These are phyloP conservation scores for Drosophila paucipuncta DNA, from an alignment of 2,888 invertebrate genomes.

Conservation along the genomic window DNA sequence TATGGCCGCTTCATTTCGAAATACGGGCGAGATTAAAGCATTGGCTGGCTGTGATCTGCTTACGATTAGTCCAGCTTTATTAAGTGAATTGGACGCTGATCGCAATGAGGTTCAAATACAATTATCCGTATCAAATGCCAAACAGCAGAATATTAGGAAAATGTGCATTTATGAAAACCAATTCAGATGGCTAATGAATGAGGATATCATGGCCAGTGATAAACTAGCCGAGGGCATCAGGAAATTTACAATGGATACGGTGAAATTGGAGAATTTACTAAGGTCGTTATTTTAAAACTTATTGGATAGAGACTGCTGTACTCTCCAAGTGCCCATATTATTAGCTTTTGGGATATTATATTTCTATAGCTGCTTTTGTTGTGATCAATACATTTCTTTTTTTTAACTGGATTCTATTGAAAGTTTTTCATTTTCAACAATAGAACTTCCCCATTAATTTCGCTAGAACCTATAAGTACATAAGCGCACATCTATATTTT, in stretches of 20 bases:
- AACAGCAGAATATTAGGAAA: slow-evolving; percentile 89
- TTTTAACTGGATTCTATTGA: slow-evolving; percentile 15
- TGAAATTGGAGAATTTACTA: slow-evolving; percentile 91
- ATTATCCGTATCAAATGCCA: slow-evolving; percentile 88
- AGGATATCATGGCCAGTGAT: slow-evolving; percentile 99
- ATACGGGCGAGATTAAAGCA: slow-evolving; percentile 96
- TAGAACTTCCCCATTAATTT: neutral
- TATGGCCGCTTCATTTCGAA: slow-evolving; percentile 99
- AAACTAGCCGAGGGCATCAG: slow-evolving; percentile 98
- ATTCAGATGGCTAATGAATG: slow-evolving; percentile 98
- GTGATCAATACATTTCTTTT: neutral
- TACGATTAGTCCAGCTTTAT: slow-evolving; percentile 96
- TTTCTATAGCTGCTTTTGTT: neutral
- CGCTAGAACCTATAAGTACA: neutral
- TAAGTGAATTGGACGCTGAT: slow-evolving; percentile 93
- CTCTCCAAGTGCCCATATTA: neutral
- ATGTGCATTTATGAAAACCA: slow-evolving; percentile 91
- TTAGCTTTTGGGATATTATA: neutral
- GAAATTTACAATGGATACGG: slow-evolving; percentile 97
- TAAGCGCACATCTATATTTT: slow-evolving; percentile 21
- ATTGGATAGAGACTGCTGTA: neutral
- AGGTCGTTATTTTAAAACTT: neutral
- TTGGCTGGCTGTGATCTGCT: slow-evolving; percentile 98
- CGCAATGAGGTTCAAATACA: slow-evolving; percentile 88
- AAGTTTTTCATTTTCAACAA: slow-evolving; percentile 4